phyloP scores from a whole-genome alignment of 2,113 vertebrate genomes.

The Rhinolophus ferrumequinum region DNA sequence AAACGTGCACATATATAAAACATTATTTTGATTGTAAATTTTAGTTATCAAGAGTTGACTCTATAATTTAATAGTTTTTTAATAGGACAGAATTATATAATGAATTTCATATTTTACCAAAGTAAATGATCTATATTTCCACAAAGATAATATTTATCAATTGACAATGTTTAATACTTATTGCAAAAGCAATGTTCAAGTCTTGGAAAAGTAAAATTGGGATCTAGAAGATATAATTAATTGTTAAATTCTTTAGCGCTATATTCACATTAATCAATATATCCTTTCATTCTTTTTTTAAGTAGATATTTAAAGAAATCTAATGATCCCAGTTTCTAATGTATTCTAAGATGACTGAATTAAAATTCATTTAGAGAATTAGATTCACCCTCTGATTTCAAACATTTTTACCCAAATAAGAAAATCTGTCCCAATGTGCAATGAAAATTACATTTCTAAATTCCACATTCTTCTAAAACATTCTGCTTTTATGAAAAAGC shows the following conservation, averaged over 20 bases:
- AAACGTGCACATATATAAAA: not conserved
- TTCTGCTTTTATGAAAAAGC: slow-evolving; percentile 55
- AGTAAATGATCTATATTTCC: not conserved
- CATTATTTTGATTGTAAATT: not conserved
- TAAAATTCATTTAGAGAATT: slow-evolving; percentile 56
- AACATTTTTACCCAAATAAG: slow-evolving; percentile 58
- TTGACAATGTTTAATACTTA: slow-evolving; percentile 1
- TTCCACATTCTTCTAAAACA: slow-evolving; percentile 49
- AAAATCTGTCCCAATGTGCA: slow-evolving; percentile 59
- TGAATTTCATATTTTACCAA: not conserved
- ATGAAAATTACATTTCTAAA: slow-evolving; percentile 66
- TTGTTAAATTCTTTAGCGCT: not conserved
- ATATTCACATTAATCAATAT: not conserved
- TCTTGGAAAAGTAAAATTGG: slow-evolving; percentile 2
- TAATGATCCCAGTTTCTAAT: slow-evolving; percentile 19
- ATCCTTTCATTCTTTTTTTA: not conserved
- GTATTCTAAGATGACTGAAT: slow-evolving; percentile 37
- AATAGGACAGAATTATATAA: not conserved
- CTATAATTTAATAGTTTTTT: not conserved
- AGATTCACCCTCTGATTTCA: slow-evolving; percentile 45
- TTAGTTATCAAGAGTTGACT: not conserved
- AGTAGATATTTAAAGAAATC: slow-evolving; percentile 5
- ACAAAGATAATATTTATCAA: not conserved
- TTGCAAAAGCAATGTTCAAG: not conserved
- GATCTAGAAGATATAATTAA: not conserved